A percentile compares a stretch with the other conserved stretches of the same genome.
phyloP scores from a whole-genome alignment of 2,888 invertebrate genomes.

The Polyommatus icarus region DNA sequence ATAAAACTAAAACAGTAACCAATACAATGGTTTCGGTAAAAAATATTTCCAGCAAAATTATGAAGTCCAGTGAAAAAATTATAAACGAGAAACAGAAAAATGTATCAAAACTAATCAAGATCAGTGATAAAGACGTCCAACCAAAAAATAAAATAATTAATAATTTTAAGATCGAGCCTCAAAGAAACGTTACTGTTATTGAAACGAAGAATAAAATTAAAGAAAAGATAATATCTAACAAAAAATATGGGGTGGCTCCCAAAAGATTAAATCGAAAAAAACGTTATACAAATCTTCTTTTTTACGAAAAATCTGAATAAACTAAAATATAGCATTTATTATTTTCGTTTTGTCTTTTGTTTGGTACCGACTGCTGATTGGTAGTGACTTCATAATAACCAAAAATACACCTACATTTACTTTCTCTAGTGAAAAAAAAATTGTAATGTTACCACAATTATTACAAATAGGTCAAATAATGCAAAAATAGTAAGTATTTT shows the following conservation, averaged over 20 bases:
- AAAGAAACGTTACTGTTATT: not conserved
- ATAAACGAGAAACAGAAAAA: constrained; percentile 45
- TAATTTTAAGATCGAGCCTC: not conserved
- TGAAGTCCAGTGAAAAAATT: constrained; percentile 50
- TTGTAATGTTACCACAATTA: too few relatives aligned
- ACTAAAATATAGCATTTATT: not conserved
- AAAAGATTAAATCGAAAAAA: not conserved
- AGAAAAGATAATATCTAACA: not conserved
- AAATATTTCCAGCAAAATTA: constrained; percentile 50
- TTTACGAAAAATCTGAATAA: not conserved
- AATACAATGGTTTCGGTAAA: constrained; percentile 44
- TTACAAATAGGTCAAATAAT: too few relatives aligned
- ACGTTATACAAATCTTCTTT: not conserved
- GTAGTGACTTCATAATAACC: not conserved
- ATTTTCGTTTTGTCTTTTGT: not conserved
- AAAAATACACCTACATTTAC: too few relatives aligned
- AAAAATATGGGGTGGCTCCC: not conserved
- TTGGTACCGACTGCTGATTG: too few relatives aligned
- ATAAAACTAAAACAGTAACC: constrained; percentile 33
- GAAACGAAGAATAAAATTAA: not conserved
- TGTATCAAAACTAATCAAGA: constrained; percentile 34
- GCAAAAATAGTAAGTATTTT: too few relatives aligned
- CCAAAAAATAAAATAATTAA: constrained; percentile 15
- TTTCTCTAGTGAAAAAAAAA: too few relatives aligned
- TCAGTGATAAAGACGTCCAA: not conserved